phyloP scores from a whole-genome alignment of 2,113 vertebrate species.

The Rhineura floridana region DNA sequence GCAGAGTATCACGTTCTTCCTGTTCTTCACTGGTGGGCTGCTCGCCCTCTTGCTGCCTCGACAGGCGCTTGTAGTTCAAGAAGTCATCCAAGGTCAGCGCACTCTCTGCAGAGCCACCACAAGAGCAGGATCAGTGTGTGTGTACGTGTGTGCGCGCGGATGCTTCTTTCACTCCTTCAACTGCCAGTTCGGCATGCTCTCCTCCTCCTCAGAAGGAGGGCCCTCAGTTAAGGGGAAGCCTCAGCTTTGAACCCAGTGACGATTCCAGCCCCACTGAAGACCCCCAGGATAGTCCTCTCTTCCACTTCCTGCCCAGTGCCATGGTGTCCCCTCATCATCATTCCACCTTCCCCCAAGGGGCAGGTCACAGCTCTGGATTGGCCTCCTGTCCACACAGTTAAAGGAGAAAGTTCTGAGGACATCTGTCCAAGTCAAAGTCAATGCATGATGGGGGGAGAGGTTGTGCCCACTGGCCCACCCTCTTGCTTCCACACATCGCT shows the following conservation, averaged over 20 bases:
- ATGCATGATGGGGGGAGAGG: neutral
- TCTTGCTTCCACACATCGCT: neutral
- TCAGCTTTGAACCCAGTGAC: neutral
- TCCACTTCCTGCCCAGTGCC: neutral
- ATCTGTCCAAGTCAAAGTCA: neutral
- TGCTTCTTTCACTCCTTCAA: neutral
- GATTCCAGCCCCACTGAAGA: neutral
- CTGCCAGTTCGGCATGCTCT: too few relatives aligned
- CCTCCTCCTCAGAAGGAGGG: neutral
- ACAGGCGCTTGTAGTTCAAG: constrained; percentile 91
- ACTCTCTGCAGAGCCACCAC: constrained; percentile 76
- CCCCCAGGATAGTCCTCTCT: neutral
- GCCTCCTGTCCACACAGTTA: neutral
- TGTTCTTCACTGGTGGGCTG: constrained; percentile 84
- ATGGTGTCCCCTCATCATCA: neutral
- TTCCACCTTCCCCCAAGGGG: neutral
- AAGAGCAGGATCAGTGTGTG: neutral
- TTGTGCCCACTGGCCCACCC: neutral
- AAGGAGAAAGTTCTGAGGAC: too few relatives aligned
- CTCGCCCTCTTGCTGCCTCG: constrained; percentile 87
- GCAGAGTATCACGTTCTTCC: constrained; percentile 86
- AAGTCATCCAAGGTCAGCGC: constrained; percentile 91
- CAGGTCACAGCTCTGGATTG: neutral
- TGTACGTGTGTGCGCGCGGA: too few relatives aligned
- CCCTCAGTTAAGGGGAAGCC: neutral